Evolutionary conservation across 2,113 vertebrate species (phyloP).

Genomic region (Eulemur macaco): DNA sequence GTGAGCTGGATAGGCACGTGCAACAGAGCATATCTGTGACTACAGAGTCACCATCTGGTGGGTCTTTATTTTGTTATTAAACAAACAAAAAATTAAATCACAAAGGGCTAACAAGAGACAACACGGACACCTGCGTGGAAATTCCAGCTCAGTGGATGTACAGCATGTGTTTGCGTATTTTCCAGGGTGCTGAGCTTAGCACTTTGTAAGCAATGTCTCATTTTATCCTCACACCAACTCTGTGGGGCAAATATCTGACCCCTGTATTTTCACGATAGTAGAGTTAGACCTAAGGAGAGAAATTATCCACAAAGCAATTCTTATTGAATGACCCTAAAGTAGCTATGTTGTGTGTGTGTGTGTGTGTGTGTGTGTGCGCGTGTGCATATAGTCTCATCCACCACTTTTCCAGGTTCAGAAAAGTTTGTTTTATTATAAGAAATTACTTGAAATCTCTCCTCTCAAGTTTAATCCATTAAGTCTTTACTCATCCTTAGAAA

Average conservation of each 20-base stretch:
- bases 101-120: neutral
- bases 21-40: accelerated
- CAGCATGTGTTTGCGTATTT: neutral
- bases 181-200: neutral
- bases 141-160: neutral
- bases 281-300: neutral
- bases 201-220: neutral
- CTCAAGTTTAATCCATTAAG: neutral
- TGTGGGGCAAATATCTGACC: neutral
- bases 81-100: neutral
- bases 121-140: neutral
- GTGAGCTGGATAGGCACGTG: neutral
- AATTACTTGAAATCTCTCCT: neutral
- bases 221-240: neutral
- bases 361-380: neutral
- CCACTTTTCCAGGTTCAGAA: constrained; percentile 3
- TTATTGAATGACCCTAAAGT: neutral
- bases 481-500: neutral
- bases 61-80: neutral
- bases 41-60: neutral
- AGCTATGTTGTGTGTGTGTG: neutral
- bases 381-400: neutral
- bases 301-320: neutral
- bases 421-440: neutral
- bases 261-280: neutral